Base-by-base conservation (phyloP, 2,888 invertebrate species). In the Corbicula japonica region DNA sequence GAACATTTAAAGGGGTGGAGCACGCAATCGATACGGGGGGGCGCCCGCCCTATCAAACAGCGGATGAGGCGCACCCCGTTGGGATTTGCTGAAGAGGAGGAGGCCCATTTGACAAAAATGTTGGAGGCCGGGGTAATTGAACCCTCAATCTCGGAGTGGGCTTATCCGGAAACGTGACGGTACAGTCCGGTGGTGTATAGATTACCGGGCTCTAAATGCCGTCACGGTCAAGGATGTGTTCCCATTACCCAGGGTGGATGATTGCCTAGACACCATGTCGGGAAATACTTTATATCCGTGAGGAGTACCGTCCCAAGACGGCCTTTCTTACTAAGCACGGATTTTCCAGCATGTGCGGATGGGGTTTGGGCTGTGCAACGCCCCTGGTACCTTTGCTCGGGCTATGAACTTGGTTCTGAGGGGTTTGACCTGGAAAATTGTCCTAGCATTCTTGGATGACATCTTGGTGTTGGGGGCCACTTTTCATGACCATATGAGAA, bases 321-420 rank as follows among this genome's bases (percentile, higher is more conserved):
- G 86, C 86, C 6, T 85, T 87, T 54, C 76, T 68, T 21, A 86
- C 86, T 15, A 72, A 76, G 23, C 78, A 76, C 56, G 82, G 86
- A 5, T 54, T 87, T 86, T 66, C 52, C 82, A 87, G 61, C 80
- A 68, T 72, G 60, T 68, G 2, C 34, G 80, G 26, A 71, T 87
- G 86, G 83, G 80, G 5, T 84, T 86, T 41, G 86, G 87, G 5
- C 52, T 87, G 10, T 60, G 72, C 41, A 73, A 73, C 32, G 86
- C 85, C 0, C 87, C 86, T n/a, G 84, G 82, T 0, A 84, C 84
- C 5, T 84, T 73, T 61, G 62, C 82, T 28, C 52, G 86, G n/a
- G 76, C 60, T 0, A 81, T 83, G 76, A 66, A 84, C n/a, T 48
- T 80, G 10, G 74, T 80, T 15, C 58, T 87, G 34, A 71, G 80